A percentile compares a stretch with the other conserved stretches of the same genome.
These are phyloP conservation scores for Pituophis catenifer DNA, from an alignment of 2,113 vertebrate species.

Conservation along the genomic window DNA sequence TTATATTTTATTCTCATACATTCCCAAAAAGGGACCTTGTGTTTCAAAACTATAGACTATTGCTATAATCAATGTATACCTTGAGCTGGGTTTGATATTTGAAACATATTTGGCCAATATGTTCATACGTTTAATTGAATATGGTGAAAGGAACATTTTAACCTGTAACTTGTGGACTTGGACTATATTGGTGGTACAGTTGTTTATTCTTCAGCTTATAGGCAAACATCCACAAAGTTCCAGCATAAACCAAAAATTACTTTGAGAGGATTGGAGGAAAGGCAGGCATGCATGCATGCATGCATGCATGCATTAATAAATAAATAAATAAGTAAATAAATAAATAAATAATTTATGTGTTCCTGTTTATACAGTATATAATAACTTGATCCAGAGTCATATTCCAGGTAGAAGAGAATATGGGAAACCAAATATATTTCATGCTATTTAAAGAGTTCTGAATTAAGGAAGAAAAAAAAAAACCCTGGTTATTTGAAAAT, in stretches of 20 bases:
- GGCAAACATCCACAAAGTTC: constrained; percentile 34
- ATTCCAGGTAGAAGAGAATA: not conserved
- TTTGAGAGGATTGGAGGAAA: not conserved
- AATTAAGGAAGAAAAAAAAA: not conserved
- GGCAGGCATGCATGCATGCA: not conserved
- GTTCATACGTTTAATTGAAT: not conserved
- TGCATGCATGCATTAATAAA: too few relatives aligned
- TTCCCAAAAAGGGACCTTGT: constrained; percentile 3
- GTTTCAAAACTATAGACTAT: constrained; percentile 9
- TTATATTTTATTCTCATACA: constrained; percentile 28
- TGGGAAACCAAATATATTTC: not conserved
- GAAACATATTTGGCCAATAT: not conserved
- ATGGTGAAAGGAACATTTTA: not conserved
- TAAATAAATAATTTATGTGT: constrained; percentile 27
- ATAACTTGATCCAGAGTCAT: constrained; percentile 27
- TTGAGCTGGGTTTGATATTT: constrained; percentile 1
- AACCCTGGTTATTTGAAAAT: not conserved
- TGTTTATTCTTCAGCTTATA: constrained; percentile 20
- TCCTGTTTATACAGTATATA: not conserved
- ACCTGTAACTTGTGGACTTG: not conserved
- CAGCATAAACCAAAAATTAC: constrained; percentile 19
- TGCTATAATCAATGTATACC: constrained; percentile 3
- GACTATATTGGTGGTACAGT: not conserved
- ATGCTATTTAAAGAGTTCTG: not conserved
- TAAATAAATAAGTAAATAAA: not conserved